Percentiles rank a stretch among this genome's conserved stretches.
These are phyloP conservation scores for Potamarius usumacintae DNA, from an alignment of 2,113 vertebrate species.

Conservation along the genomic window DNA sequence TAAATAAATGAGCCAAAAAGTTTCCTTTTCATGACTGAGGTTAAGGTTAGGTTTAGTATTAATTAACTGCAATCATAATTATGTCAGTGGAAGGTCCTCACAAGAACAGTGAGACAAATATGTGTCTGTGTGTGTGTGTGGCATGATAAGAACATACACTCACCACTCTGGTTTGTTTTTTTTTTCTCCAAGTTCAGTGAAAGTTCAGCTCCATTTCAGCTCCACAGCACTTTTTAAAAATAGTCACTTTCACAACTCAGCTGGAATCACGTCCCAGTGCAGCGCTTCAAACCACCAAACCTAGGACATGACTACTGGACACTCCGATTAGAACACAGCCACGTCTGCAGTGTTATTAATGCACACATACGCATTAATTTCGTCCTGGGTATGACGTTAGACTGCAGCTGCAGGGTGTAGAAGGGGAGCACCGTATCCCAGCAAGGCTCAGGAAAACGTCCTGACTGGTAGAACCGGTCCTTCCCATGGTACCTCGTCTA, in stretches of 20 bases:
- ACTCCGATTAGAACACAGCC: not conserved
- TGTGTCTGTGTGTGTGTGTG: not conserved
- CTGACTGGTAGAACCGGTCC: no score
- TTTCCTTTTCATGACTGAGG: no score
- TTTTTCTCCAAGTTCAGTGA: not conserved
- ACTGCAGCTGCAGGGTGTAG: no score
- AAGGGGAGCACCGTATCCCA: no score
- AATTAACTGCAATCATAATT: no score
- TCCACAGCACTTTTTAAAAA: slow-evolving; percentile 12
- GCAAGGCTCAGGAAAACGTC: no score
- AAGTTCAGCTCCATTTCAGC: slow-evolving; percentile 4
- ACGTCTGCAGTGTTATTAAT: not conserved
- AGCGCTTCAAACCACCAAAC: not conserved
- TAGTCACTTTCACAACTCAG: slow-evolving; percentile 7
- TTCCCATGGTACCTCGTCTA: no score
- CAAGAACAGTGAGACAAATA: no score
- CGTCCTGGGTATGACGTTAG: no score
- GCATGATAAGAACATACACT: not conserved
- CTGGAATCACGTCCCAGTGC: not conserved
- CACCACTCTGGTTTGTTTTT: not conserved
- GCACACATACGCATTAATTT: not conserved
- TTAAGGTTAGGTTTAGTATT: no score
- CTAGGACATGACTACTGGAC: not conserved
- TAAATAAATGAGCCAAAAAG: no score
- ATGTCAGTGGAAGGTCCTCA: no score